Conservation (phyloP, 2,797 vertebrate genomes). For the Characodon lateralis region DNA sequence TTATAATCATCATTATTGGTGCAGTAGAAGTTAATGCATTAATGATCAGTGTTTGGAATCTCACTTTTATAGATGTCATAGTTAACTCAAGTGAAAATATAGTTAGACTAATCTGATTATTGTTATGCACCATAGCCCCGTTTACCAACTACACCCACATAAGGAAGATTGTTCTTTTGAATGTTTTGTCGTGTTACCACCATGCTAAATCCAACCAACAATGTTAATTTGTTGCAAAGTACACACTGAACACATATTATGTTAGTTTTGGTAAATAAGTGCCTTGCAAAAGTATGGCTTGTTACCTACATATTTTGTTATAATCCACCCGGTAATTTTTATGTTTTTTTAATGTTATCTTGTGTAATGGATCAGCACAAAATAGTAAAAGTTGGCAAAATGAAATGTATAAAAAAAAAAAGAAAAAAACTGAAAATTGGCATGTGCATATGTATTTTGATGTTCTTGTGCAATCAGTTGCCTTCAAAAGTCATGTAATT, state of each 20-base stretch:
- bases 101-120: background rate
- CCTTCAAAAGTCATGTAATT: too few relatives aligned
- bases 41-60: background rate
- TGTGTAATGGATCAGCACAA: too few relatives aligned
- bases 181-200: background rate
- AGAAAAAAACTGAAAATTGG: too few relatives aligned
- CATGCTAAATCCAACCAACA: background rate
- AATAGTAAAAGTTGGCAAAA: too few relatives aligned
- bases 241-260: background rate
- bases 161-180: background rate
- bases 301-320: too few relatives aligned
- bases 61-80: background rate
- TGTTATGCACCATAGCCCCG: background rate
- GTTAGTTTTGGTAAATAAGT: background rate
- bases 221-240: background rate
- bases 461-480: too few relatives aligned
- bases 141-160: background rate
- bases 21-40: background rate
- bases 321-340: too few relatives aligned
- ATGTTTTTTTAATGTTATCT: too few relatives aligned
- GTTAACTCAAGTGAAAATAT: background rate
- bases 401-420: too few relatives aligned
- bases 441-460: too few relatives aligned
- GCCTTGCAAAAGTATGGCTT: too few relatives aligned
- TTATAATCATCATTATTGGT: background rate